These are phyloP conservation scores for Psilopsiagon aymara DNA, from an alignment of 2,113 vertebrate species.

Conservation along the genomic window DNA sequence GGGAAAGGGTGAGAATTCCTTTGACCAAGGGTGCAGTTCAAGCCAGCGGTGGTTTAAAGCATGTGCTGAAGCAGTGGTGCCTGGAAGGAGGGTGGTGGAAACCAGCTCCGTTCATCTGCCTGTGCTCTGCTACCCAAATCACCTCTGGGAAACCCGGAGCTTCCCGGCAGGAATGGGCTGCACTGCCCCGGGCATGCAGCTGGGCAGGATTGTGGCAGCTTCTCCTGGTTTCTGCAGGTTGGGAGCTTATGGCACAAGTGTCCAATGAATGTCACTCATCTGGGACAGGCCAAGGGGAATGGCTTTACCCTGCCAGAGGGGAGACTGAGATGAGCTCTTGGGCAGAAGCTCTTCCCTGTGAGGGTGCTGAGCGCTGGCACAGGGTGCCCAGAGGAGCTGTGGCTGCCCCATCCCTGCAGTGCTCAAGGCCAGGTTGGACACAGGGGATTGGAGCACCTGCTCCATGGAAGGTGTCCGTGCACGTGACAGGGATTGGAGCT, in stretches of 20 bases:
- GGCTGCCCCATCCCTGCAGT: too few species aligned
- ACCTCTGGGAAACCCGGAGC: neutral
- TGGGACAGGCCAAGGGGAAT: neutral
- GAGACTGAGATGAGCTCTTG: neutral
- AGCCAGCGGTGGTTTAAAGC: neutral
- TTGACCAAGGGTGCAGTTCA: neutral
- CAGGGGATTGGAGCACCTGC: neutral
- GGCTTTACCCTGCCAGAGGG: neutral
- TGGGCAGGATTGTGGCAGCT: neutral
- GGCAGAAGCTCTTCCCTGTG: neutral
- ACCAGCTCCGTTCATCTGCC: neutral
- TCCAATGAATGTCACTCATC: neutral
- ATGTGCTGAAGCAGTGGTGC: neutral
- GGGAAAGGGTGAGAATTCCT: neutral
- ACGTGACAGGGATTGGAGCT: neutral
- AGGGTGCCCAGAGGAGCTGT: too few species aligned
- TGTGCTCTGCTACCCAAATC: neutral
- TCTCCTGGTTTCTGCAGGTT: neutral
- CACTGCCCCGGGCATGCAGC: fast-evolving
- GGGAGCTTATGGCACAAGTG: neutral
- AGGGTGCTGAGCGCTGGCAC: too few species aligned
- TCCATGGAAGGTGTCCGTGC: neutral
- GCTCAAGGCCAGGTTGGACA: too few species aligned
- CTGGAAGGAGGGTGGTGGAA: neutral
- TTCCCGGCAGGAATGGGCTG: neutral